phyloP scores from a whole-genome alignment of 1,140 invertebrate genomes.

The Psilanteris sp. region DNA sequence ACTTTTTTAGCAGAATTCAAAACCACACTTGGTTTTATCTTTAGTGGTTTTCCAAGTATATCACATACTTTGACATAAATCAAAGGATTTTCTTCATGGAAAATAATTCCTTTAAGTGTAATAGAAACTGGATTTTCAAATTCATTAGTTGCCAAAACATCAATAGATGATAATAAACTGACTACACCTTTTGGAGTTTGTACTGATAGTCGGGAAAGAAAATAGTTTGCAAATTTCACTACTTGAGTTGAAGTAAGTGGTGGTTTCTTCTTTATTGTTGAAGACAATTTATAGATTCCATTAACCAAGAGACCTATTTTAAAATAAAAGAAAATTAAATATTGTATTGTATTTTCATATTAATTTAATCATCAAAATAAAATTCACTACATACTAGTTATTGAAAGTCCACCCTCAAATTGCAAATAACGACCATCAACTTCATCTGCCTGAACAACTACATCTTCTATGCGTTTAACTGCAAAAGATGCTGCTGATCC shows the following conservation, averaged over 20 bases:
- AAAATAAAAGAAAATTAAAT: too few species aligned
- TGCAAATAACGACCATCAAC: conserved; percentile 92
- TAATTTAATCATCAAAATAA: too few species aligned
- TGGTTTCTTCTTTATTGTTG: conserved; percentile 84
- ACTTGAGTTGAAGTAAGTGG: conserved; percentile 88
- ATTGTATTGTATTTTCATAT: too few species aligned
- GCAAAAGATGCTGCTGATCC: conserved; percentile 85
- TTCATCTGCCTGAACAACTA: conserved; percentile 96
- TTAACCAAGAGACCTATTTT: conserved; percentile 84
- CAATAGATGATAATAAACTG: conserved; percentile 89
- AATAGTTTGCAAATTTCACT: conserved; percentile 94
- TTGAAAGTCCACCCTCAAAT: conserved; percentile 93
- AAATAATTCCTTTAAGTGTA: conserved; percentile 85
- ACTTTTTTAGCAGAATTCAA: conserved; percentile 88
- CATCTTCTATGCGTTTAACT: conserved; percentile 91
- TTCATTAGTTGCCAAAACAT: conserved; percentile 84
- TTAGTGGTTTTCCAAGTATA: conserved; percentile 88
- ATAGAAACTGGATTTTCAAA: conserved; percentile 87
- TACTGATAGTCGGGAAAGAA: conserved; percentile 93
- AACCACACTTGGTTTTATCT: conserved; percentile 82
- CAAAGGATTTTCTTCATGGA: conserved; percentile 85
- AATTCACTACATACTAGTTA: conserved; percentile 75
- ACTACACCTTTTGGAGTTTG: conserved; percentile 90
- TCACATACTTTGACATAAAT: conserved; percentile 90
- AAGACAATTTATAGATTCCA: conserved; percentile 87